phyloP scores from a whole-genome alignment of 2,113 vertebrate species.

The Ptilorrhoa leucosticta region DNA sequence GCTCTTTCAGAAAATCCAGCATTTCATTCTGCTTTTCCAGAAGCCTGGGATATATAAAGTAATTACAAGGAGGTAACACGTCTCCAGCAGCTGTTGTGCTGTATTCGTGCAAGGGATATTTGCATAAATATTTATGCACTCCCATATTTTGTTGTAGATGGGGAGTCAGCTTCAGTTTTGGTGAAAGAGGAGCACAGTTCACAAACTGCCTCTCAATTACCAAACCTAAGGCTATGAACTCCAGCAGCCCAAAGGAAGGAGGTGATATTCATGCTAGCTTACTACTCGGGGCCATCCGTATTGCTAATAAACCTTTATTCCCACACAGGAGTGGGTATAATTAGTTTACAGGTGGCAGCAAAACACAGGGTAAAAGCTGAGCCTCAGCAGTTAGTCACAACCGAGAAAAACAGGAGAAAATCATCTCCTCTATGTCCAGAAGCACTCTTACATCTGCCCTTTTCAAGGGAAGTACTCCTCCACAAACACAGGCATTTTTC shows the following conservation, averaged over 20 bases:
- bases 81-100: background rate
- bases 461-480: background rate
- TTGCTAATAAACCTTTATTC: background rate
- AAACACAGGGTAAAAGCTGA: background rate
- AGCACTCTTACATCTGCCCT: background rate
- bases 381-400: background rate
- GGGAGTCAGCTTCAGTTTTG: background rate
- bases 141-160: background rate
- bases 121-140: background rate
- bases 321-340: background rate
- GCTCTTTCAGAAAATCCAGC: background rate
- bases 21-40: background rate
- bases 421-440: background rate
- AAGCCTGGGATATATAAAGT: background rate
- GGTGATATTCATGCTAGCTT: background rate
- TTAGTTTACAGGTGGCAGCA: background rate
- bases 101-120: background rate
- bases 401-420: background rate
- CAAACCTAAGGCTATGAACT: background rate
- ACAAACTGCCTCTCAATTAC: background rate
- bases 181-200: background rate
- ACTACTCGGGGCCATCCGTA: background rate
- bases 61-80: accelerated
- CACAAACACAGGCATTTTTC: background rate
- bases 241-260: background rate